phyloP scores from a whole-genome alignment of 2,888 invertebrate species.

The Pollenia angustigena region DNA sequence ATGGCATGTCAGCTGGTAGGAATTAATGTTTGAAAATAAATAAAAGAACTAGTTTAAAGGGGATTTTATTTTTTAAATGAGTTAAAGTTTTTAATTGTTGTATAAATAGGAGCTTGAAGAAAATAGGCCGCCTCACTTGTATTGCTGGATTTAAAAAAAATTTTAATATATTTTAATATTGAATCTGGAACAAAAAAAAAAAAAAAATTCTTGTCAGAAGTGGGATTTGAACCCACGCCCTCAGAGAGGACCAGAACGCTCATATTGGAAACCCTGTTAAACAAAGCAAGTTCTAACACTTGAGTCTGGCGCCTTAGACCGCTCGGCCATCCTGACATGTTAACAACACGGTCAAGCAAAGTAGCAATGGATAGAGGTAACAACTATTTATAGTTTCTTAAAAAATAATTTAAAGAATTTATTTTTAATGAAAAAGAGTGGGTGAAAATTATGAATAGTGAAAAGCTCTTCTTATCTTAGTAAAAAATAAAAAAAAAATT shows the following conservation, averaged over 20 bases:
- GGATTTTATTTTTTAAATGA: no score
- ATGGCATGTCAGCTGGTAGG: conserved; percentile 17
- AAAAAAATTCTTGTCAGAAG: conserved; percentile 80
- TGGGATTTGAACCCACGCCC: conserved; percentile 79
- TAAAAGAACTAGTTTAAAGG: neutral
- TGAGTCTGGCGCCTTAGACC: conserved; percentile 80
- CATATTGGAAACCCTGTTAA: conserved; percentile 57
- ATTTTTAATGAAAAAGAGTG: no score
- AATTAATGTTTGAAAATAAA: neutral
- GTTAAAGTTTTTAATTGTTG: no score
- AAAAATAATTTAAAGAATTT: neutral
- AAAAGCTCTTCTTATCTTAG: no score
- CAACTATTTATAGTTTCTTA: neutral
- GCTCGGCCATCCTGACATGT: conserved; percentile 78
- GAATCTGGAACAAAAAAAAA: neutral
- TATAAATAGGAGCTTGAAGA: no score
- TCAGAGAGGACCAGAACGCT: conserved; percentile 84
- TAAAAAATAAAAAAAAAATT: no score
- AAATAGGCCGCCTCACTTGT: no score
- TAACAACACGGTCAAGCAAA: neutral
- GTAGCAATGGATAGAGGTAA: neutral
- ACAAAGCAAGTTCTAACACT: conserved; percentile 77
- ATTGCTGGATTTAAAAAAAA: no score
- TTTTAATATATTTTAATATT: no score
- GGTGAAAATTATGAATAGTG: no score